Base-by-base conservation (phyloP, 1,140 invertebrate genomes). In the Papilio xuthus region DNA sequence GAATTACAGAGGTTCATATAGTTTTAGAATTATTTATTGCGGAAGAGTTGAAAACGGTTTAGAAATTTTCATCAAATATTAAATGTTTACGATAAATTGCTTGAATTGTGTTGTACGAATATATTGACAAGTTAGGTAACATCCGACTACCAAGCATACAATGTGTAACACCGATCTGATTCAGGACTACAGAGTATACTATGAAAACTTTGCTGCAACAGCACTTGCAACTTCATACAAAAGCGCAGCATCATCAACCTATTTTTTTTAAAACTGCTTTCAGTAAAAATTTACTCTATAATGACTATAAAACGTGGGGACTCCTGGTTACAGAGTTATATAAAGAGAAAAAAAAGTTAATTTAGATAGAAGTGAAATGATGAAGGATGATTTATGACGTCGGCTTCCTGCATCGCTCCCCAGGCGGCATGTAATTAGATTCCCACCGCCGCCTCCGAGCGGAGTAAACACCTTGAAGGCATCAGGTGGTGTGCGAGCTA, bases 361-460 rank as follows among this genome's bases (percentile, higher is more conserved):
- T 60, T 63, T 63, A 80, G 73, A 81, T 74, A 81, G 73, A 82
- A 80, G 70, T 77, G 75, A 79, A 82, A 89, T 86, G 87, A 90
- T 88, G 88, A 86, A 90, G 84, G 81, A 88, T 90, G 88, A 90
- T 90, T 85, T 88, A 90, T 89, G 78, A 80, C 81, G 50, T 74
- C 69, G 79, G 79, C 82, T 82, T 60, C 74, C 50, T 37, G 50
- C 73, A 75, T 75, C 78, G 82, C 26, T 82, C 81, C 81, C 69
- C 73, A 26, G 73, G 67, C 60, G 77, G 74, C 69, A 44, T 80
- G 80, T 88, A 89, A 89, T 89, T 88, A 88, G 86, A 88, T 89
- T 88, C 60, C 47, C 73, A 8, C 63, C 82, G 81, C 63, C 79
- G 78, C 60, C 63, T 70, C 72, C 53, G 79, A 42, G 74, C 41